These are phyloP conservation scores for Tonatia bakeri DNA, from an alignment of 2,113 vertebrate genomes.

Conservation along the genomic window DNA sequence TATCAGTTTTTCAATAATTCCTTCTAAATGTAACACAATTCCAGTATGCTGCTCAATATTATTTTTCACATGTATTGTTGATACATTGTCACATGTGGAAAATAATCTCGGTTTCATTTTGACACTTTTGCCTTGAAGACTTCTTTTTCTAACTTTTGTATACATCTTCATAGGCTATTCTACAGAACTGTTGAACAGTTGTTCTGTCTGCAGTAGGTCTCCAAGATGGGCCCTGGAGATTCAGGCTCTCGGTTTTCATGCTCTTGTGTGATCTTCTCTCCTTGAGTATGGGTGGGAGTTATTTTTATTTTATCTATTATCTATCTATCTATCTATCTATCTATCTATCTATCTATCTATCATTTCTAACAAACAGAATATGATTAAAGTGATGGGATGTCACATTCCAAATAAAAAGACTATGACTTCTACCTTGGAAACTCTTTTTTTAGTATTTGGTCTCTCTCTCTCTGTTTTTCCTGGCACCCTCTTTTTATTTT, in stretches of 20 bases:
- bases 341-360: background rate
- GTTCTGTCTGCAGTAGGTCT: background rate
- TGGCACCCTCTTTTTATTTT: background rate
- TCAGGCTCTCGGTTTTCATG: background rate
- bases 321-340: background rate
- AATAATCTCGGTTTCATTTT: background rate
- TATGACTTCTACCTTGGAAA: background rate
- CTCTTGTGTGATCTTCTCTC: background rate
- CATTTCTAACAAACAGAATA: background rate
- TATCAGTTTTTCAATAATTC: background rate
- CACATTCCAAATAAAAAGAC: background rate
- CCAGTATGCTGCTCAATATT: background rate
- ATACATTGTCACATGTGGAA: background rate
- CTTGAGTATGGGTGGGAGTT: background rate
- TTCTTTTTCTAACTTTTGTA: background rate
- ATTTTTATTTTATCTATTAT: background rate
- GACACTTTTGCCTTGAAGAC: background rate
- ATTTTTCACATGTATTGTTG: background rate
- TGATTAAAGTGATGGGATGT: background rate
- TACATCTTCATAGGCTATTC: background rate
- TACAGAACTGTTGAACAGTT: background rate
- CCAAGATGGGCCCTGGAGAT: too few species aligned
- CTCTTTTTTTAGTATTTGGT: background rate
- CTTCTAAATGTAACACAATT: background rate
- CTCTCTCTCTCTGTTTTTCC: background rate